Conservation (phyloP, 1,140 invertebrate genomes). For the Fopius arisanus region DNA sequence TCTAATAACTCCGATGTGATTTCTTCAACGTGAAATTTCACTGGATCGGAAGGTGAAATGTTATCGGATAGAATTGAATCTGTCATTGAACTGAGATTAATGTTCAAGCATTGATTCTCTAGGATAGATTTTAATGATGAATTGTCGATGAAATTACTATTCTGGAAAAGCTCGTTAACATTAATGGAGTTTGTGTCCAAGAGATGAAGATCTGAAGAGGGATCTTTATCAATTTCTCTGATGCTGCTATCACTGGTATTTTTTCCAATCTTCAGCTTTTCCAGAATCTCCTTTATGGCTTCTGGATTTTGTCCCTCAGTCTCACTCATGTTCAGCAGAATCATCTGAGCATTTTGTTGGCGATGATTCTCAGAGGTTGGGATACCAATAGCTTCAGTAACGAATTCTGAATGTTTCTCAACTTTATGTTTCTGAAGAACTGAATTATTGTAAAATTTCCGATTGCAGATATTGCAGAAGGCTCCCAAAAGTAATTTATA, state of each 20-base stretch:
- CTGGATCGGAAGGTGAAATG: conserved; percentile 26
- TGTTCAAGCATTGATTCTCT: conserved; percentile 36
- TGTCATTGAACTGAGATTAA: conserved; percentile 29
- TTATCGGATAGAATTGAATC: conserved; percentile 36
- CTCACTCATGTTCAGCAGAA: too few relatives aligned
- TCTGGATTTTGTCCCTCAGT: too few relatives aligned
- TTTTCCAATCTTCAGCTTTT: too few relatives aligned
- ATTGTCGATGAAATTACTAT: conserved; percentile 32
- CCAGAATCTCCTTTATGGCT: too few relatives aligned
- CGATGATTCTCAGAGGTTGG: conserved; percentile 29
- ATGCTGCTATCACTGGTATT: too few relatives aligned
- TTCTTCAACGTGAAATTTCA: conserved; percentile 37
- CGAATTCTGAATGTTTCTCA: conserved; percentile 24
- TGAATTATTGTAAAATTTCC: conserved; percentile 32
- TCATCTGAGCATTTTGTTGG: conserved; percentile 35
- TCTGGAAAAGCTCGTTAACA: conserved; percentile 35
- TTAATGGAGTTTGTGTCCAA: conserved; percentile 32
- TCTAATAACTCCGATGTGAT: conserved; percentile 33
- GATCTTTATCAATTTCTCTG: too few relatives aligned
- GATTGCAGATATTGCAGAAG: conserved; percentile 37
- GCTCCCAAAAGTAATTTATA: conserved; percentile 42
- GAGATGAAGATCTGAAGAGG: conserved; percentile 11
- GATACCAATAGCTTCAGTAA: conserved; percentile 23
- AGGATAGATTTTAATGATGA: conserved; percentile 35
- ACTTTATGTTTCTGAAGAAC: conserved; percentile 32